Conservation (phyloP, 2,888 invertebrate species). For the Congeria kusceri region DNA sequence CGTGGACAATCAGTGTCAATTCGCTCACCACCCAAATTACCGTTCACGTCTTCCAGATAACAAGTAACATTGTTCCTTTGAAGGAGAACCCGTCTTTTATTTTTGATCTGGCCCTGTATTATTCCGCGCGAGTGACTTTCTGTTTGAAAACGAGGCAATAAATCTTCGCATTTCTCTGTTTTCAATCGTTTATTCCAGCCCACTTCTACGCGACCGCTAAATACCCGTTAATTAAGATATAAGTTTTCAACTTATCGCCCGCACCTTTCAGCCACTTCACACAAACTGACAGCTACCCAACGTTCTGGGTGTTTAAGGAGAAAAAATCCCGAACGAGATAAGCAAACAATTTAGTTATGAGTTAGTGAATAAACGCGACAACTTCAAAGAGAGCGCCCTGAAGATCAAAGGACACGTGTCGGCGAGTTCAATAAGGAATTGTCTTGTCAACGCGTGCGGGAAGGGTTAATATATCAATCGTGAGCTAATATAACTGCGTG, state of each 20-base stretch:
- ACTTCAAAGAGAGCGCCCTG: not conserved
- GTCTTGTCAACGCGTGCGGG: constrained; percentile 1
- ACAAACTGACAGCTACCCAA: not conserved
- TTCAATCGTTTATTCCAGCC: constrained; percentile 28
- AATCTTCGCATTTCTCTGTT: constrained; percentile 25
- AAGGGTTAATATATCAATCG: not conserved
- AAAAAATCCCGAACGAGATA: constrained; percentile 5
- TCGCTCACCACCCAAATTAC: constrained; percentile 1
- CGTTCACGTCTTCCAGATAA: not conserved
- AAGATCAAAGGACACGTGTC: not conserved
- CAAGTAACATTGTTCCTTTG: constrained; percentile 3
- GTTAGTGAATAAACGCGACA: constrained; percentile 5
- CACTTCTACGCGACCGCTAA: constrained; percentile 41
- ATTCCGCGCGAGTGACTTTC: not conserved
- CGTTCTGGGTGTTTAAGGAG: not conserved
- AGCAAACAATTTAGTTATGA: constrained; percentile 21
- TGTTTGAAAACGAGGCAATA: constrained; percentile 6
- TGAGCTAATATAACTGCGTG: too few relatives aligned
- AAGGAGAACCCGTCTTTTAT: not conserved
- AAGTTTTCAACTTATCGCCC: constrained; percentile 38
- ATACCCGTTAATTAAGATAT: constrained; percentile 60
- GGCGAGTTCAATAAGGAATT: not conserved
- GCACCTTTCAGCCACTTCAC: not conserved
- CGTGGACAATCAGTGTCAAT: not conserved
- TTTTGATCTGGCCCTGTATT: constrained; percentile 1